These are phyloP conservation scores for Acropora yongei DNA, from an alignment of 64 coral and sea anemone genomes.

Conservation along the genomic window DNA sequence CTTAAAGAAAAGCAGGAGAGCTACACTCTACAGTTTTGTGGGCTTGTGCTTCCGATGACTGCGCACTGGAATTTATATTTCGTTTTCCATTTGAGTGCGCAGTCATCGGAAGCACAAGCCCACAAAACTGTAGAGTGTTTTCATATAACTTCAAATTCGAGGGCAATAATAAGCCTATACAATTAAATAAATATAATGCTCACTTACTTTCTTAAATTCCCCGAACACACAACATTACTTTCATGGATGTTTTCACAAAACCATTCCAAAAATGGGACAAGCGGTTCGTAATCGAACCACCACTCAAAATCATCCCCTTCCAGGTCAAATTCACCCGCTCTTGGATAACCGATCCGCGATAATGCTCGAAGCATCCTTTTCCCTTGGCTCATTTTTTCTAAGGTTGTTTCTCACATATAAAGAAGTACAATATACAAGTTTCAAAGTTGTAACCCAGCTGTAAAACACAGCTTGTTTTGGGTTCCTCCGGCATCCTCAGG, in stretches of 20 bases:
- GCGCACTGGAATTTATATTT: too few relatives aligned
- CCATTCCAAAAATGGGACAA: constrained; percentile 85
- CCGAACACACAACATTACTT: constrained; percentile 64
- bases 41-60: too few relatives aligned
- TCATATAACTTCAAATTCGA: too few relatives aligned
- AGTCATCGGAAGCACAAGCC: too few relatives aligned
- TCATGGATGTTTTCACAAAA: constrained; percentile 70
- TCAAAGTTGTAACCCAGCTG: too few relatives aligned
- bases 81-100: too few relatives aligned
- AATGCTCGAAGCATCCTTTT: constrained; percentile 47
- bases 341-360: constrained; percentile 65
- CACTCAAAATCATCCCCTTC: constrained; percentile 73
- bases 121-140: too few relatives aligned
- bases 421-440: background rate
- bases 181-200: too few relatives aligned
- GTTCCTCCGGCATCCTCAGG: background rate
- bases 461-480: background rate
- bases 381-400: constrained; percentile 36
- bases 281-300: constrained; percentile 73
- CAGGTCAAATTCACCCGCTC: constrained; percentile 36
- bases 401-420: background rate
- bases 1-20: too few relatives aligned
- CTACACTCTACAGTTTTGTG: too few relatives aligned
- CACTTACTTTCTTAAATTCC: constrained; percentile 65
- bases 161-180: too few relatives aligned